Base-by-base conservation (phyloP, 1,140 invertebrate species). In the Pollicipes pollicipes region DNA sequence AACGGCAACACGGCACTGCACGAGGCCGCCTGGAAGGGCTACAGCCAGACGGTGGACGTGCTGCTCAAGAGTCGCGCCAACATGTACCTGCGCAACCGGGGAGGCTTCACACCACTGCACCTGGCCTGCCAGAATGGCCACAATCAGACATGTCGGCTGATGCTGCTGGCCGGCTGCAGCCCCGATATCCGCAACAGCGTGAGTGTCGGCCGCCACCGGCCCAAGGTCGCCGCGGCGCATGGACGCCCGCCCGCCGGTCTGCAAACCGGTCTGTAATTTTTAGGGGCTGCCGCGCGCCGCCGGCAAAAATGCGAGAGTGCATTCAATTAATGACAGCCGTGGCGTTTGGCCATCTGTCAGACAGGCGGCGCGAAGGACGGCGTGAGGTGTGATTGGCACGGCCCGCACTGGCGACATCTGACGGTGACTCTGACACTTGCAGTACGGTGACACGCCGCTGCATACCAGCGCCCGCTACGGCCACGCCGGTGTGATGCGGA, bases 361-460 rank as follows among this genome's bases (percentile, higher is more conserved):
- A n/a, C n/a, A n/a, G n/a, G n/a, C n/a, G n/a, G n/a, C n/a, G n/a
- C n/a, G n/a, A n/a, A n/a, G n/a, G n/a, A n/a, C n/a, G n/a, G n/a
- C n/a, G n/a, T n/a, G n/a, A n/a, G n/a, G n/a, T n/a, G n/a, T n/a
- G n/a, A n/a, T n/a, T n/a, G n/a, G n/a, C n/a, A n/a, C n/a, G n/a
- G n/a, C n/a, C n/a, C n/a, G n/a, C n/a, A n/a, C n/a, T n/a, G n/a
- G n/a, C n/a, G n/a, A n/a, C 35, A 6, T 35, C 35, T 35, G 35
- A 35, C 35, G 35, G 35, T 17, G 35, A 35, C 35, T 17, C 24
- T 4, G 6, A 21, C 4, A 4, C 27, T 85, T 84, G 73, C 80
- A 94, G 90, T 97, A 96, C 78, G 93, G 95, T n/a, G 93, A 97
- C 77, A 95, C 94, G 0, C 88, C 95, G 0, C 81, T 98, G 27